Evolutionary conservation across 2,888 invertebrate genomes (phyloP).

Genomic region (Nephrotoma appendiculata): DNA sequence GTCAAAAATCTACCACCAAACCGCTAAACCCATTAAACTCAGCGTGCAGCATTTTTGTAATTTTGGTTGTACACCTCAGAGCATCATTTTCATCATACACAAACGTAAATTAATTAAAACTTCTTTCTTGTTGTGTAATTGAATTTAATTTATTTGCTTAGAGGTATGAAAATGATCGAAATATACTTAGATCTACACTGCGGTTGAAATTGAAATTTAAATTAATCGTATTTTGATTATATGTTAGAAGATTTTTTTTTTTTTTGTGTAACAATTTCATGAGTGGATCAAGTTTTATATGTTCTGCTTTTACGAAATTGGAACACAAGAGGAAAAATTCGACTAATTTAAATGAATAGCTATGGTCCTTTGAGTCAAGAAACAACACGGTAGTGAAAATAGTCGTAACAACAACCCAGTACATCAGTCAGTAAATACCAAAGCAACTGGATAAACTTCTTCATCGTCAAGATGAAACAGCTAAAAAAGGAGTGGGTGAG

Average conservation of each 20-base stretch:
- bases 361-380: too few species aligned
- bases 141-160: not conserved
- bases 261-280: not conserved
- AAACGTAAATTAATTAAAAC: not conserved
- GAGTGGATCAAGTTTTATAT: not conserved
- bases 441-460: too few species aligned
- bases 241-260: not conserved
- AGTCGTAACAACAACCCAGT: too few species aligned
- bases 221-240: not conserved
- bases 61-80: not conserved
- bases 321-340: not conserved
- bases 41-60: not conserved
- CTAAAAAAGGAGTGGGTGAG: too few species aligned
- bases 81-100: not conserved
- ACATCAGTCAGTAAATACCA: too few species aligned
- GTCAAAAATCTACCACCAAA: not conserved
- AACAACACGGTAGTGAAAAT: too few species aligned
- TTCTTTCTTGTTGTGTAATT: not conserved
- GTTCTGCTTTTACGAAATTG: not conserved
- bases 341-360: too few species aligned
- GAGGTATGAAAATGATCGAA: not conserved
- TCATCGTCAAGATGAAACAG: too few species aligned
- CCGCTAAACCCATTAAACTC: not conserved
- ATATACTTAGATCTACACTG: not conserved
- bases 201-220: not conserved